Evolutionary conservation across 2,888 invertebrate species (phyloP), one percentile per base, ranked within the genome.

Genomic region (Lasius platythorax): DNA sequence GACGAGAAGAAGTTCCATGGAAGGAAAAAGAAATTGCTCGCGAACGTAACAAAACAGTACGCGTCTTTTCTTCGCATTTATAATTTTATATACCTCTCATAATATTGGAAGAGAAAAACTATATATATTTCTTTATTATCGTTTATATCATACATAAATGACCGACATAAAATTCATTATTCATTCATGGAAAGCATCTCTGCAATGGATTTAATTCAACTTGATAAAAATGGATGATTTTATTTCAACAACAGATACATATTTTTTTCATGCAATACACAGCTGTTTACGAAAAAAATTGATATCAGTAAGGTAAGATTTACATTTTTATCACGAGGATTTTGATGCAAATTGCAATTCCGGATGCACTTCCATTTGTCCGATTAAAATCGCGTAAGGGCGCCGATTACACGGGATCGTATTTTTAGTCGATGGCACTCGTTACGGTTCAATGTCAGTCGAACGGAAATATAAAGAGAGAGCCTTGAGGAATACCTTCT

Each of bases 391-490:
- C 78, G 56, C 72, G 43, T 78, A 78, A 78, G 58, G 18, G 58
- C 56, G n/a, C 56, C 76, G 78, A 83, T 68, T 67, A 53, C 50
- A 61, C 40, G 67, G 18, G 50, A 30, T 11, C 58, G 61, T 68
- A 67, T 73, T 73, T 87, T 75, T 70, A 46, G 58, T 40, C 33
- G 70, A 43, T 43, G 63, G 58, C 72, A 58, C 56, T 86, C 74
- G 74, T 64, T 81, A 67, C 70, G 72, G 33, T 53, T 56, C 43
- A 28, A 33, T 43, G 56, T 40, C 43, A 61, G n/a, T 73, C 72
- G 56, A 70, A 78, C 70, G 70, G 58, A 78, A 78, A 43, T 78
- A 70, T 78, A 78, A 78, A 78, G 67, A 70, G 79, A 78, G 82
- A 64, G 75, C 40, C 23, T 82, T 64, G 64, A 53, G 56, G 43